Percentiles rank a stretch among this genome's conserved stretches.
phyloP scores from a whole-genome alignment of 2,888 invertebrate species.

The Drosophila mimica region DNA sequence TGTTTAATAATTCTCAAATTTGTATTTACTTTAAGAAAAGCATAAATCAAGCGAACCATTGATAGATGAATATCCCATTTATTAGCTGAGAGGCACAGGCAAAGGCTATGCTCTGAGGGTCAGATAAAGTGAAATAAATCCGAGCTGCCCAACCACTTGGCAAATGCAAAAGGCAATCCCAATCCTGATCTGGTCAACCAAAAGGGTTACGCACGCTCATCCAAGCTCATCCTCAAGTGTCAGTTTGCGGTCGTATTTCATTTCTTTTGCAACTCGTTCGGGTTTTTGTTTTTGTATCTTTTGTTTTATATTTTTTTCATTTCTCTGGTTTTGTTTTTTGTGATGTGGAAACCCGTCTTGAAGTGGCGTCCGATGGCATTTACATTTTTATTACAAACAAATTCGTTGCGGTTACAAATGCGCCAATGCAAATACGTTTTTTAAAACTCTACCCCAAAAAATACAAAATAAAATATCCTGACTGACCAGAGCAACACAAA shows the following conservation, averaged over 20 bases:
- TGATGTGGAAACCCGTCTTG: slow-evolving; percentile 56
- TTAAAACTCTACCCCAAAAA: slow-evolving; percentile 37
- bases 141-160: slow-evolving; percentile 71
- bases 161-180: slow-evolving; percentile 33
- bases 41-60: slow-evolving; percentile 54
- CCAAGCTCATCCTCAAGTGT: slow-evolving; percentile 65
- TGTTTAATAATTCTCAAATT: slow-evolving; percentile 19
- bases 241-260: slow-evolving; percentile 77
- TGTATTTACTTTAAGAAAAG: slow-evolving; percentile 33
- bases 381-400: slow-evolving; percentile 80
- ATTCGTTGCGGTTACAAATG: slow-evolving; percentile 80
- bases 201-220: slow-evolving; percentile 64
- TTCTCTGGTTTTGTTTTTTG: slow-evolving; percentile 18
- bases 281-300: slow-evolving; percentile 23
- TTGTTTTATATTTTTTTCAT: background rate
- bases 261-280: slow-evolving; percentile 62
- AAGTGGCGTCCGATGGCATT: slow-evolving; percentile 74
- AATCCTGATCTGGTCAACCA: slow-evolving; percentile 46
- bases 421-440: slow-evolving; percentile 75
- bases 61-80: slow-evolving; percentile 56
- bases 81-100: slow-evolving; percentile 30
- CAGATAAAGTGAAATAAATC: slow-evolving; percentile 18
- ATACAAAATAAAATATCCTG: slow-evolving; percentile 1
- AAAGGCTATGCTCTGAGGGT: slow-evolving; percentile 7
- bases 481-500: slow-evolving; percentile 36